A percentile compares a stretch with the other conserved stretches of the same genome.
These are phyloP conservation scores for Napeogenes sylphis DNA, from an alignment of 2,888 invertebrate species.

Conservation along the genomic window DNA sequence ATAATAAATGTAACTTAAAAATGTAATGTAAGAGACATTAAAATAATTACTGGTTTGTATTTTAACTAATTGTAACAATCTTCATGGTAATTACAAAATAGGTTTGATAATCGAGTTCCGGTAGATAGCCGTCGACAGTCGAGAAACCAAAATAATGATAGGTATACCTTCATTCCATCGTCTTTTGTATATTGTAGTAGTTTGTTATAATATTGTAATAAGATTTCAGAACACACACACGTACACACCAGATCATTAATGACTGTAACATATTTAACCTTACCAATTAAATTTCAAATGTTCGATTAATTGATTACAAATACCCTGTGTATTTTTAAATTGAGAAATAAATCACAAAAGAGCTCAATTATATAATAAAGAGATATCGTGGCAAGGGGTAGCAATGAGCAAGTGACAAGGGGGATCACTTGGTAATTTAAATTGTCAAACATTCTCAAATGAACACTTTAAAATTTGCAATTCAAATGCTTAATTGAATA, in stretches of 20 bases:
- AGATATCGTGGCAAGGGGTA: too few species aligned
- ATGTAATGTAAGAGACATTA: not conserved
- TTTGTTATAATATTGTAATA: constrained; percentile 10
- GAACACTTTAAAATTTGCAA: not conserved
- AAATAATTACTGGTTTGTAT: constrained; percentile 1
- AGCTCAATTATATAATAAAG: too few species aligned
- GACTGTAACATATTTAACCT: too few species aligned
- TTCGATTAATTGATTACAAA: too few species aligned
- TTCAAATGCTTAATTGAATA: not conserved
- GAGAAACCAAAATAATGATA: not conserved
- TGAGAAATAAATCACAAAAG: too few species aligned
- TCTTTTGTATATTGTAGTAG: constrained; percentile 19
- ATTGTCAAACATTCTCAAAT: not conserved
- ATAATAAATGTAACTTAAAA: not conserved
- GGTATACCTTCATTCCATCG: constrained; percentile 11
- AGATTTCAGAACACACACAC: too few species aligned
- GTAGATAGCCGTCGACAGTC: not conserved
- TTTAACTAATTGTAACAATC: not conserved
- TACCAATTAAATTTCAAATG: too few species aligned
- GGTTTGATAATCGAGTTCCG: not conserved
- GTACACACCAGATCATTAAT: too few species aligned
- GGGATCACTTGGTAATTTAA: too few species aligned
- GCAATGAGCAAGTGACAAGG: too few species aligned
- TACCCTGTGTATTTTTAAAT: too few species aligned
- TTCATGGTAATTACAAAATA: not conserved